Evolutionary conservation across 1,140 invertebrate genomes (phyloP), one percentile per base, ranked within the genome.

Genomic region (Panagrolaimus sp.): DNA sequence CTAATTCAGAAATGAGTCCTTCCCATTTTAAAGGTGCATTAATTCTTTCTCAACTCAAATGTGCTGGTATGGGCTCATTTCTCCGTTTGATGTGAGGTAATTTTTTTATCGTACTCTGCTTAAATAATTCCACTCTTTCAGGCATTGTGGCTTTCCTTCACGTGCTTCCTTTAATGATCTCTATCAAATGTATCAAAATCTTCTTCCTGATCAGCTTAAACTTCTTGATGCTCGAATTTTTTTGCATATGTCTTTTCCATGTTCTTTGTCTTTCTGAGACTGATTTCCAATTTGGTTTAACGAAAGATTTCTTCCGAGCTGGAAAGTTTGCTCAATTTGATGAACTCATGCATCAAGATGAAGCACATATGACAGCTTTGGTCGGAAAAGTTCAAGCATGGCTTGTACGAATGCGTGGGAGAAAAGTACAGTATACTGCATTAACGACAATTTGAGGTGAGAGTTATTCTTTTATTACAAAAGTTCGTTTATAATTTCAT

Each of bases 301-400:
- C 93, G 0, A 91, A 92, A 81, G 92, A 97, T 9, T 97, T 97
- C 85, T 97, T 97, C 87, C 88, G 92, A 23, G 92, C 93, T 1
- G 94, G 94, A 48, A 97, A 96, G 84, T 97, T 96, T 86, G 91
- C 92, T 0, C 93, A 97, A 84, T 97, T 98, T 86, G 62, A 63
- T 16, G 38, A 63, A 20, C 42, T 63, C 1, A 63, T 63, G 62
- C 27, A 63, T 14, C 62, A 63, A 43, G 62, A 63, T 43, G 27
- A 16, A 20, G 38, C 16, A 27, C 27, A 63, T 20, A 63, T 63
- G 62, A 11, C 8, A 2, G 62, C 27, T 0, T 11, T 63, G 0
- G 38, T 63, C 23, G 62, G 62, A 13, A 63, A 63, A 43, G 38
- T 63, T 27, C 62, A 43, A 27, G 31, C 42, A 1, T 63, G 62